These are phyloP conservation scores for Anhinga rufa DNA, from an alignment of 2,113 vertebrate genomes.

Conservation along the genomic window DNA sequence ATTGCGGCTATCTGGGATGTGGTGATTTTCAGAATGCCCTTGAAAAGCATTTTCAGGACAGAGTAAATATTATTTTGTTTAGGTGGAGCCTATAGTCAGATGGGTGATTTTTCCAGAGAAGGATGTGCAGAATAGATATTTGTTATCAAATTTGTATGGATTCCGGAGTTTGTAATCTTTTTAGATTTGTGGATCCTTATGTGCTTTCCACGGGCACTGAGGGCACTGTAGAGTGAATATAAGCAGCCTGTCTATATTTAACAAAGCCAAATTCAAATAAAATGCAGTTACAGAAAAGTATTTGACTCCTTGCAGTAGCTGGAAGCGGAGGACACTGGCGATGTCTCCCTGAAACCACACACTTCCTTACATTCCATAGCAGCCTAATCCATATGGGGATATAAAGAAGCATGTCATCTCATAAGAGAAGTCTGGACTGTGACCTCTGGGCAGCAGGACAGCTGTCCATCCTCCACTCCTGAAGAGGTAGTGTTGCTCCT, in stretches of 20 bases:
- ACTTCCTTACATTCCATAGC: conserved; percentile 99
- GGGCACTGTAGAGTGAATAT: background rate
- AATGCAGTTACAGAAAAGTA: background rate
- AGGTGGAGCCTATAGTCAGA: background rate
- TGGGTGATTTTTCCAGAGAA: background rate
- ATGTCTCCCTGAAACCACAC: conserved; percentile 87
- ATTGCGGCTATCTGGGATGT: background rate
- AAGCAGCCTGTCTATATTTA: background rate
- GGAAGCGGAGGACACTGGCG: background rate
- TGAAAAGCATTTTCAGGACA: background rate
- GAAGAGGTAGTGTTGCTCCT: background rate
- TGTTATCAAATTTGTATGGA: background rate
- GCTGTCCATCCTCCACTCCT: background rate
- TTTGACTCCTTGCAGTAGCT: background rate
- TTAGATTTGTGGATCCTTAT: background rate
- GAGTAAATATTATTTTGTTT: background rate
- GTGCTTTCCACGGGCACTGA: background rate
- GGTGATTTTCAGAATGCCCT: background rate
- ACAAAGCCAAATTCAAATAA: background rate
- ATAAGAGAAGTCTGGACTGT: conserved; percentile 36
- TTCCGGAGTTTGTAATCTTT: background rate
- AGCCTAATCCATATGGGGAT: conserved; percentile 93
- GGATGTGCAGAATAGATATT: background rate
- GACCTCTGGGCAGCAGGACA: background rate
- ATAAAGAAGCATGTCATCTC: conserved; percentile 98